Evolutionary conservation across 2,888 invertebrate species (phyloP).

Genomic region (Cerceris rybyensis): DNA sequence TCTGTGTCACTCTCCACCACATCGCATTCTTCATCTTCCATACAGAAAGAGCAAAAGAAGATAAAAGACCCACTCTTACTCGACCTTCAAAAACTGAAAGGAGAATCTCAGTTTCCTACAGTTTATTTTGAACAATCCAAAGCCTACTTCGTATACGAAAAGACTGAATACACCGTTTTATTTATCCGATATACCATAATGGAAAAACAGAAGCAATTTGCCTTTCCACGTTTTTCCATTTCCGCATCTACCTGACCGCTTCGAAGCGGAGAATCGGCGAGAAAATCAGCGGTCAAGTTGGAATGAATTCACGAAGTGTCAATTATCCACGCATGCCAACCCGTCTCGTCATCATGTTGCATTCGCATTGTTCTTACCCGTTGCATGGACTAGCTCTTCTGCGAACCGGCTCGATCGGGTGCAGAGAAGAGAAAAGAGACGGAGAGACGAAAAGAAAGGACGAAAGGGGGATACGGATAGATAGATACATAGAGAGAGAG

Average conservation of each 20-base stretch:
- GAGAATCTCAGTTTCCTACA: too few species aligned
- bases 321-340: constrained; percentile 57
- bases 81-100: too few species aligned
- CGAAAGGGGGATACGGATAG: constrained; percentile 16
- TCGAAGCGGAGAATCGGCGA: constrained; percentile 1
- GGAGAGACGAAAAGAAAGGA: constrained; percentile 32
- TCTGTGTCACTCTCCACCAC: too few species aligned
- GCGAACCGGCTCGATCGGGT: constrained; percentile 57
- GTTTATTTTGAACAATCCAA: too few species aligned
- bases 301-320: constrained; percentile 59
- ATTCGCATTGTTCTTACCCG: constrained; percentile 66
- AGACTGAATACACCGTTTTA: background rate
- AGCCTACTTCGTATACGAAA: background rate
- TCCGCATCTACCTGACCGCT: background rate
- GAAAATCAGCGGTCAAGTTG: constrained; percentile 38
- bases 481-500: constrained; percentile 27
- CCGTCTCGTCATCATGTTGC: constrained; percentile 58
- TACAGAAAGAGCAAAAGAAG: too few species aligned
- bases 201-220: constrained; percentile 1
- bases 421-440: constrained; percentile 42
- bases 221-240: constrained; percentile 1
- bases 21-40: too few species aligned
- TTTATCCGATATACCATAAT: background rate
- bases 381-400: constrained; percentile 54
- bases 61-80: too few species aligned